Evolutionary conservation across 2,113 vertebrate species (phyloP), one percentile per base, ranked within the genome.

Genomic region (Cebus imitator): DNA sequence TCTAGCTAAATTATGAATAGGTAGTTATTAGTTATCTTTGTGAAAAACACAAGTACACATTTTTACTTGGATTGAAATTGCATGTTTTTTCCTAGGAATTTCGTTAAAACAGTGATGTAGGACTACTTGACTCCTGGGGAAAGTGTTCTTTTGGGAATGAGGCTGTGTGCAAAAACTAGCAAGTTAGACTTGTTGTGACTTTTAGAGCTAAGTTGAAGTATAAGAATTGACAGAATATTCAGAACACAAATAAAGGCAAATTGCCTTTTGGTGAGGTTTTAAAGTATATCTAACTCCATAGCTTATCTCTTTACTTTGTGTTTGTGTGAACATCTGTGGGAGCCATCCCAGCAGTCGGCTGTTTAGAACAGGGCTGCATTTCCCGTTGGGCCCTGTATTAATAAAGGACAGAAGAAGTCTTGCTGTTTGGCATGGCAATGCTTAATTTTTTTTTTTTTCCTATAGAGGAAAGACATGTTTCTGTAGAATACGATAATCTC

Each of bases 301-400:
- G 14, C n/a, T 61, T 23, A 61, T 68, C 57, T 35, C 20, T 82
- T 68, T 57, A 37, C 37, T 80, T 90, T 79, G 16, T 16, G 10
- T 66, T 35, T 48, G 11, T 35, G 25, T 66, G 16, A 50, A 20
- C 17, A 3, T 30, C 43, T 50, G 43, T 73, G 48, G 52, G 66
- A 25, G n/a, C 21, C 10, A 5, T 21, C 14, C 50, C 4, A 1
- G 5, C 11, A 10, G 23, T 4, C 5, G 0, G 18, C 8, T 37
- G 55, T 23, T 40, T 1, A 12, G 79, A 23, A 23, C 45, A 6
- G 35, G 27, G 23, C 45, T 75, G 4, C 21, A 8, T 57, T 64
- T 50, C 23, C 17, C 76, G 1, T 14, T 9, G 12, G 32, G 9
- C 30, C 5, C 32, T 32, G 0, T 12, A 7, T 45, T 9, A 40